Evolutionary conservation across 2,888 invertebrate genomes (phyloP), one percentile per base, ranked within the genome.

Genomic region (Noctua janthe): DNA sequence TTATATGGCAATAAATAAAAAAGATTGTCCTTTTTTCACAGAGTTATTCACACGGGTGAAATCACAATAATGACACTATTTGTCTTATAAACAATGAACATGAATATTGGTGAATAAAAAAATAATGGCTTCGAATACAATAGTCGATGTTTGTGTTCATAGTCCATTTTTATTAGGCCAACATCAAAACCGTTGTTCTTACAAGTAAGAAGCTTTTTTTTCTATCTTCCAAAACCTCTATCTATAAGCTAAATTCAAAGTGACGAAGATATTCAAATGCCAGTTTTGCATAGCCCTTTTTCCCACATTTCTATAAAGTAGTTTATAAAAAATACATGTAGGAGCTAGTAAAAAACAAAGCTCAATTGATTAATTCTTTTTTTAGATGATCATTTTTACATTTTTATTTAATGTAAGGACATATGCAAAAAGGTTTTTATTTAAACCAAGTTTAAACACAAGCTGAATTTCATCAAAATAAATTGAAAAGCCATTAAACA

Each of bases 51-150:
- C 82, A 82, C 66, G 49, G 13, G 35, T 66, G 56, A 71, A 82
- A 76, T 66, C 51, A 39, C 23, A n/a, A 71, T 64, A 81, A 66
- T 71, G 49, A 43, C 66, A 56, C 56, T 81, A 75, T 81, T 70
- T 75, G 54, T 71, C 56, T 3, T 49, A 7, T 15, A 47, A 43
- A 74, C 70, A 75, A 74, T 70, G 59, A 81, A 51, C n/a, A 29
- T 47, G 23, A 29, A 73, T 66, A 67, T 69, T 74, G 11, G 29
- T 17, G 7, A 64, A n/a, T 2, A 29, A 64, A 81, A 69, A 70
- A 70, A 78, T 66, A 67, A 80, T 69, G 23, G 20, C 54, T 7
- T 39, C n/a, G 75, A 29, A 49, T 64, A 81, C 81, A 75, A 81
- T 71, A 71, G 70, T 17, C 49, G 10, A 74, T 29, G 81, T 20